Evolutionary conservation across 2,113 vertebrate species (phyloP), one percentile per base, ranked within the genome.

Genomic region (Solea senegalensis): DNA sequence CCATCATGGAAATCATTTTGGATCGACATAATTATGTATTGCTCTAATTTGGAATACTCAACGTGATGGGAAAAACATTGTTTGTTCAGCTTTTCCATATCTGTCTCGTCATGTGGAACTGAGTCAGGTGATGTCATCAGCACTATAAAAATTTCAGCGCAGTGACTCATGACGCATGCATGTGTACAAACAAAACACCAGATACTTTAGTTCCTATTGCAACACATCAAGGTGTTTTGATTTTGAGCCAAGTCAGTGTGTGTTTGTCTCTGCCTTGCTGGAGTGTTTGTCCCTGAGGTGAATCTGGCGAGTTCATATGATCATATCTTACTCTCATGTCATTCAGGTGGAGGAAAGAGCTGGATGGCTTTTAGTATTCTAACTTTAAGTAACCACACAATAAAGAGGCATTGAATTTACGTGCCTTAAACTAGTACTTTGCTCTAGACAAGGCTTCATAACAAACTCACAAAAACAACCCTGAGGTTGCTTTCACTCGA

Each of bases 41-140:
- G 34, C 3, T 60, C 12, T 67, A 50, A 73, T 58, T 55, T 40
- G 21, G 12, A 14, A 46, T 16, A 14, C 9, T 50, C 28, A 9
- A 1, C 50, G 26, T 62, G 46, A 62, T 79, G 58, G 12, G 45
- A 48, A 72, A 72, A 82, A 80, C 72, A 61, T 15, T 54, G 55
- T 28, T 59, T 48, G 10, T 58, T 84, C 82, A 84, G 69, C 70
- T 64, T 87, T 83, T 86, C 88, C 79, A 72, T 52, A 14, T 58
- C 39, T 14, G 13, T 80, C 74, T 5, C 34, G 64, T 76, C 79
- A 88, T 84, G 59, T 58, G 69, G n/a, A 39, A 45, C 45, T 66
- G 58, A 56, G 54, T 65, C 60, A 61, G 9, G 27, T 68, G 58
- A 81, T 66, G 50, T 74, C 81, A 90, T 48, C 16, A 5, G 9